These are phyloP conservation scores for Ctenosaura bakeri DNA, from an alignment of 2,797 vertebrate genomes.

Conservation along the genomic window DNA sequence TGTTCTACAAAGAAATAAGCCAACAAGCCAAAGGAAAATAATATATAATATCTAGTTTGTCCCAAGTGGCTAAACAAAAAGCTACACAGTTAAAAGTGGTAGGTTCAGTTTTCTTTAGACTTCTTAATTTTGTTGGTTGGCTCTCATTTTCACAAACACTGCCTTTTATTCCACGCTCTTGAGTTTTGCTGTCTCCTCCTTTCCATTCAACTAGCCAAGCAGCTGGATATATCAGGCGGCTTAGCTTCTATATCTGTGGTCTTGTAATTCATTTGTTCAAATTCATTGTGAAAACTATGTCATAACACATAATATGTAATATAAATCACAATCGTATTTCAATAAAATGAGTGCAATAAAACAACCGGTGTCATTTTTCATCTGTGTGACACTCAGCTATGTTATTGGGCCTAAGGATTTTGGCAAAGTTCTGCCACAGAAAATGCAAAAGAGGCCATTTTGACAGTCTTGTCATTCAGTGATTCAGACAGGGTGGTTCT, in stretches of 20 bases:
- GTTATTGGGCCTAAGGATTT: background rate
- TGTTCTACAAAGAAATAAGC: background rate
- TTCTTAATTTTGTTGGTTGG: background rate
- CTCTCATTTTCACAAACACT: background rate
- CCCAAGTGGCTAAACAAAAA: background rate
- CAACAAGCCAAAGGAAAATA: background rate
- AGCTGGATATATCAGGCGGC: background rate
- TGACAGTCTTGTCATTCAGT: background rate
- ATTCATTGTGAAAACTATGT: conserved; percentile 25
- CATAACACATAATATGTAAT: conserved; percentile 12
- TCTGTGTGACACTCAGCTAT: background rate
- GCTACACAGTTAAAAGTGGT: background rate
- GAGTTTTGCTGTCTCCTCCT: background rate
- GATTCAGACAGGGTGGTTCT: background rate
- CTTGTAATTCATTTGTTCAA: conserved; percentile 20
- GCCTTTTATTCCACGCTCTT: background rate
- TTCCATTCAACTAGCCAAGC: background rate
- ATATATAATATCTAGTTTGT: background rate
- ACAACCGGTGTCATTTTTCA: conserved; percentile 17
- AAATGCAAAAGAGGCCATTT: conserved; percentile 6
- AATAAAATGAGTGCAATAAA: conserved; percentile 19
- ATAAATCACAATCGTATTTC: conserved; percentile 26
- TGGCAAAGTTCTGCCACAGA: background rate
- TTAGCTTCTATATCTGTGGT: background rate
- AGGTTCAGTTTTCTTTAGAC: background rate